phyloP scores from a whole-genome alignment of 2,888 invertebrate species.

The Hypomecis atomaria region DNA sequence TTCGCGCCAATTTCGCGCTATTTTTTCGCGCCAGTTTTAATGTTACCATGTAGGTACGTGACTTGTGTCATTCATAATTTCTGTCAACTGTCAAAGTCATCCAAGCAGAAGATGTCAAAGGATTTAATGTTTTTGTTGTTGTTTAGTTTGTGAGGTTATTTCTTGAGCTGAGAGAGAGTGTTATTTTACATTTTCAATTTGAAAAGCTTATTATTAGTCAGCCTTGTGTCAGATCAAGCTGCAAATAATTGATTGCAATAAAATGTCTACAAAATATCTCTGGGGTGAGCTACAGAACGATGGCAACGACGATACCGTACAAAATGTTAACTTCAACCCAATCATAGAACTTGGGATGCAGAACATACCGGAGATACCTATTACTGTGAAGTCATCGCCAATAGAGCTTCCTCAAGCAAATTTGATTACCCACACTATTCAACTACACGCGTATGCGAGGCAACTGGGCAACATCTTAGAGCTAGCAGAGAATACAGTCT shows the following conservation, averaged over 20 bases:
- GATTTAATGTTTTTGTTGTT: too few species aligned
- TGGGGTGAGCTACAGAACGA: constrained; percentile 78
- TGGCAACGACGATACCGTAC: constrained; percentile 64
- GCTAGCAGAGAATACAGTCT: constrained; percentile 67
- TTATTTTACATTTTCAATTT: background rate
- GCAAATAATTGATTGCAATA: background rate
- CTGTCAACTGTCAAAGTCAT: too few species aligned
- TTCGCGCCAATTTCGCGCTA: too few species aligned
- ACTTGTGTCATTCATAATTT: too few species aligned
- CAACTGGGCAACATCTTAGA: constrained; percentile 70
- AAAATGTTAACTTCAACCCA: constrained; percentile 79
- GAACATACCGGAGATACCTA: constrained; percentile 79
- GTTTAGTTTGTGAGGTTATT: too few species aligned
- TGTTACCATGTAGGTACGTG: too few species aligned
- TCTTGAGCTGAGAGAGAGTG: too few species aligned
- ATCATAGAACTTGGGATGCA: constrained; percentile 81
- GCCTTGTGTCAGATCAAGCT: too few species aligned
- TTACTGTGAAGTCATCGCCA: constrained; percentile 75
- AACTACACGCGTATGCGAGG: constrained; percentile 69
- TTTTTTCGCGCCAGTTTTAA: too few species aligned
- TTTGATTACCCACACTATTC: constrained; percentile 77
- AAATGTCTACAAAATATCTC: constrained; percentile 63
- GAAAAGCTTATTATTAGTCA: too few species aligned
- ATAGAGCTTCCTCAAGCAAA: constrained; percentile 76
- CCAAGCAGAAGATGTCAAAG: too few species aligned